These are phyloP conservation scores for Enchytraeus crypticus DNA, from an alignment of 2,888 invertebrate species.

Conservation along the genomic window DNA sequence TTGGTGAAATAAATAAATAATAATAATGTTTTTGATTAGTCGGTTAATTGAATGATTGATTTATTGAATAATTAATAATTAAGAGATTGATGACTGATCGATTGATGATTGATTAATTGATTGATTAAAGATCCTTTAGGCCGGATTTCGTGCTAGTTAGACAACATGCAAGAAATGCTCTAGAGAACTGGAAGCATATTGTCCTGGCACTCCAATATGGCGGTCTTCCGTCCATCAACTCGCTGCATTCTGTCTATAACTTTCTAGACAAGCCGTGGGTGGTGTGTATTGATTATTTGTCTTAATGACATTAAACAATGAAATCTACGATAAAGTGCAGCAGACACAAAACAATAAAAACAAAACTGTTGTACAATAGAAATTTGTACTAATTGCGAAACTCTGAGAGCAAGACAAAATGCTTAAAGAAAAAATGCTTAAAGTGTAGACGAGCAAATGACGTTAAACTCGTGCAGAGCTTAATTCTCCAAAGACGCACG, in stretches of 20 bases:
- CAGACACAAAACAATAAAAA: background rate
- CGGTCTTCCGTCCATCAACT: conserved; percentile 87
- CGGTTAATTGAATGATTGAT: too few species aligned
- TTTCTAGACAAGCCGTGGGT: conserved; percentile 99
- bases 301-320: background rate
- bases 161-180: conserved; percentile 85
- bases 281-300: conserved; percentile 45
- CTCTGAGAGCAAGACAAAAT: too few species aligned
- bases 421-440: too few species aligned
- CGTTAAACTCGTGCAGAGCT: too few species aligned
- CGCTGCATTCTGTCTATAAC: conserved; percentile 84
- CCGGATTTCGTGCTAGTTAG: conserved; percentile 90
- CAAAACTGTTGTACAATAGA: background rate
- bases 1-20: too few species aligned
- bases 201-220: conserved; percentile 88
- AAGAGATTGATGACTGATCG: background rate
- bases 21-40: too few species aligned
- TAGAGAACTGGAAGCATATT: conserved; percentile 74
- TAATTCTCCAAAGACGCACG: too few species aligned
- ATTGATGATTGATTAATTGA: background rate
- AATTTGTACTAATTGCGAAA: background rate
- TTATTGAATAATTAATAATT: too few species aligned
- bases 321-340: background rate
- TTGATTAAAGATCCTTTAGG: conserved; percentile 61
- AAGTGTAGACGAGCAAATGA: too few species aligned